These are phyloP conservation scores for Gasterosteus aculeatus DNA, from an alignment of 2,113 vertebrate species.

Conservation along the genomic window DNA sequence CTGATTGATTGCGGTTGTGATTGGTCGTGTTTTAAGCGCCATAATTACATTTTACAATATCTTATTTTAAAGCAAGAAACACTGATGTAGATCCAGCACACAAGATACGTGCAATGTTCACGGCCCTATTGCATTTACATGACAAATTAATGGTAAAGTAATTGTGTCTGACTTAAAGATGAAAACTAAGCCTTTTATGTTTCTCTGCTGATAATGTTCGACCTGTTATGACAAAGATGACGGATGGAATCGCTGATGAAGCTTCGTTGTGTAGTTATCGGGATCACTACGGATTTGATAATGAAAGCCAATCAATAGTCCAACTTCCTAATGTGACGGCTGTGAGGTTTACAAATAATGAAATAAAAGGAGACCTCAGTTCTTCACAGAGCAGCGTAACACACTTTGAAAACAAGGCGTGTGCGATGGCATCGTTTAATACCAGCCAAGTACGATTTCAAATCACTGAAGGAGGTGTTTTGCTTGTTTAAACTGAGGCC, in stretches of 20 bases:
- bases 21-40: background rate
- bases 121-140: background rate
- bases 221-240: background rate
- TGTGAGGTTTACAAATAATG: background rate
- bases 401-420: background rate
- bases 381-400: background rate
- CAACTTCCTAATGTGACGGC: background rate
- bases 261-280: background rate
- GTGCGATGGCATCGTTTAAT: background rate
- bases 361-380: background rate
- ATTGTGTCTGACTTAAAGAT: background rate
- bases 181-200: background rate
- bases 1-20: background rate
- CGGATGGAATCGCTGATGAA: background rate
- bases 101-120: background rate
- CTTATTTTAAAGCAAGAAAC: background rate
- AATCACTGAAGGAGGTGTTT: background rate
- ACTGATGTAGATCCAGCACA: background rate
- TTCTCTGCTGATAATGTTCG: background rate
- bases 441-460: background rate
- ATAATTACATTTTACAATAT: background rate
- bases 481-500: background rate
- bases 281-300: background rate
- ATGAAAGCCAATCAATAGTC: background rate
- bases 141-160: background rate